Percentiles rank a stretch among this genome's conserved stretches.
Conservation (phyloP, 2,888 invertebrate species). For the Sipha maydis region DNA sequence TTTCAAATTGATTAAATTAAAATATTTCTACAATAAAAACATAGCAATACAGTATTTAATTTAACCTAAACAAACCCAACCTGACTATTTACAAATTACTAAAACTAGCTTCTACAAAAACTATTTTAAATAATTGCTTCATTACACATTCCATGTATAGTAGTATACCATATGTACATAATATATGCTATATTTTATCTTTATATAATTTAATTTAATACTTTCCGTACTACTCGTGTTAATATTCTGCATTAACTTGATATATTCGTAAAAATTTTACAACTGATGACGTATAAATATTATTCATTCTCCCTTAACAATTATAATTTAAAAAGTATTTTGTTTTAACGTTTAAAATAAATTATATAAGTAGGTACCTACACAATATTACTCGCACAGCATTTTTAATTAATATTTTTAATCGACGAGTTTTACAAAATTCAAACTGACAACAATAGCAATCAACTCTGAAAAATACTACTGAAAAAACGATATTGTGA, state of each 20-base stretch:
- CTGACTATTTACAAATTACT: slow-evolving; percentile 1
- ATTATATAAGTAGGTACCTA: background rate
- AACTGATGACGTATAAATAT: background rate
- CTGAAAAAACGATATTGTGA: background rate
- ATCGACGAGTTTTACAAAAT: no score
- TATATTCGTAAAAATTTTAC: background rate
- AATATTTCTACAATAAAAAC: slow-evolving; percentile 32
- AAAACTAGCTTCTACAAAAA: background rate
- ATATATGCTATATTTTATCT: no score
- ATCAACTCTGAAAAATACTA: background rate
- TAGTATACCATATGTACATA: no score
- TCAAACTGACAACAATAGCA: no score
- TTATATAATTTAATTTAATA: background rate
- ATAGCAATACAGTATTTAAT: background rate
- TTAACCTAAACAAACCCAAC: background rate
- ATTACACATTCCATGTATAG: background rate
- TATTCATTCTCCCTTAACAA: background rate
- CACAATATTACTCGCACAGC: no score
- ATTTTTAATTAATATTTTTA: no score
- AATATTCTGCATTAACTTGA: background rate
- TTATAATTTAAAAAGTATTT: background rate
- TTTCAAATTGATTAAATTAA: slow-evolving; percentile 21
- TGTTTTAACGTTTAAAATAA: background rate
- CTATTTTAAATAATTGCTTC: slow-evolving; percentile 27
- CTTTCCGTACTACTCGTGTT: background rate